Conservation (phyloP, 2,888 invertebrate genomes). For the Nomada goodeniana region DNA sequence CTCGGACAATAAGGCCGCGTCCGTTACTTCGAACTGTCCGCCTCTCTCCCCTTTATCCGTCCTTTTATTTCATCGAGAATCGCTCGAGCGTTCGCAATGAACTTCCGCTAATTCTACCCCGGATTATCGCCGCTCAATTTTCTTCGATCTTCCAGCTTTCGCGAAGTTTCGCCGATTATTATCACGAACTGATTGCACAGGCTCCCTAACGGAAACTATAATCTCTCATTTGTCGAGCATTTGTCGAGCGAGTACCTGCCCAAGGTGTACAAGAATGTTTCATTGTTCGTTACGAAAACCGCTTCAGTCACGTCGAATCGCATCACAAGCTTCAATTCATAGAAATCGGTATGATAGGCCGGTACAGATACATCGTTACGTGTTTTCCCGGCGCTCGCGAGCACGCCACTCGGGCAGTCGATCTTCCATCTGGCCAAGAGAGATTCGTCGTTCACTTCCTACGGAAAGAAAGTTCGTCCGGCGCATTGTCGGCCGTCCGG, state of each 20-base stretch:
- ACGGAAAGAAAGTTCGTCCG: slow-evolving; percentile 50
- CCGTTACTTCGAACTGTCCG: not conserved
- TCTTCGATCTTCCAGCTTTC: not conserved
- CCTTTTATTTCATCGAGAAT: slow-evolving; percentile 22
- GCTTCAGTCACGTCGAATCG: not conserved
- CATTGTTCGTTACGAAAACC: too few relatives aligned
- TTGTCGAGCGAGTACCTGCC: too few relatives aligned
- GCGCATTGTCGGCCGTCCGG: slow-evolving; percentile 27
- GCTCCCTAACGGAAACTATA: too few relatives aligned
- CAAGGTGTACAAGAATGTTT: too few relatives aligned
- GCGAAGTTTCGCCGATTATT: not conserved
- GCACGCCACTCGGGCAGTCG: too few relatives aligned
- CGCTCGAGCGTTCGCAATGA: slow-evolving; percentile 11
- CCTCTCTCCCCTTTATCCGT: not conserved
- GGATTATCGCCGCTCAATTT: not conserved
- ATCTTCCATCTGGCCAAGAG: not conserved
- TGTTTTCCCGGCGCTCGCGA: not conserved
- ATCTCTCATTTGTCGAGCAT: too few relatives aligned
- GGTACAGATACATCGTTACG: slow-evolving; percentile 7
- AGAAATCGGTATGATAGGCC: slow-evolving; percentile 8
- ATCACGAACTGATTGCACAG: not conserved
- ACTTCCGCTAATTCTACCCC: slow-evolving; percentile 7
- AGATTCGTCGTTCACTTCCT: slow-evolving; percentile 4
- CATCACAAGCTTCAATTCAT: slow-evolving; percentile 1
- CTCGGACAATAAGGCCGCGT: slow-evolving; percentile 18